Evolutionary conservation across 2,888 invertebrate species (phyloP).

Genomic region (Encarsia formosa): DNA sequence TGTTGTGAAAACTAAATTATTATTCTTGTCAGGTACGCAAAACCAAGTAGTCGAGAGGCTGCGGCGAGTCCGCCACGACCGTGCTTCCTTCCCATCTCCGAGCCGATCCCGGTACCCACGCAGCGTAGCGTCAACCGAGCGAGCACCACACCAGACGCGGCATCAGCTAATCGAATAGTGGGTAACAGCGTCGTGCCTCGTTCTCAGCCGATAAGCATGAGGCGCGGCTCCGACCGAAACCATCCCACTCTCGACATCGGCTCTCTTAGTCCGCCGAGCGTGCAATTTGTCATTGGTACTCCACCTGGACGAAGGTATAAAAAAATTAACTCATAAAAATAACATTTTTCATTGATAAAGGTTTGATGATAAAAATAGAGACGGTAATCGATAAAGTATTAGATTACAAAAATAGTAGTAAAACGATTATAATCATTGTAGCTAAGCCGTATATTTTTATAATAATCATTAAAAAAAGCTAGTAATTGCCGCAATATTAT

Average conservation of each 20-base stretch:
- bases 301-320: conserved; percentile 67
- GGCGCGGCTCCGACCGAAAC: conserved; percentile 65
- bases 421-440: too few species aligned
- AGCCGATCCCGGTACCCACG: conserved; percentile 74
- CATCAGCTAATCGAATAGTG: conserved; percentile 15
- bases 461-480: too few species aligned
- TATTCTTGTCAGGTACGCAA: conserved; percentile 52
- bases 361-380: too few species aligned
- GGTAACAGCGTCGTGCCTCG: conserved; percentile 63
- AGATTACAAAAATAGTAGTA: too few species aligned
- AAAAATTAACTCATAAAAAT: too few species aligned
- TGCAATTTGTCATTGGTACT: conserved; percentile 83
- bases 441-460: too few species aligned
- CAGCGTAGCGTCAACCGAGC: conserved; percentile 51
- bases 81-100: conserved; percentile 66
- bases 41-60: conserved; percentile 47
- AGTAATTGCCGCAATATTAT: too few species aligned
- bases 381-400: too few species aligned
- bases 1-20: background rate
- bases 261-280: conserved; percentile 87
- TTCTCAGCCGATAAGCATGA: conserved; percentile 82
- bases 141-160: conserved; percentile 23
- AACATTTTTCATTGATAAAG: too few species aligned
- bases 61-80: conserved; percentile 64
- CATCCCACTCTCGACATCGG: conserved; percentile 74